phyloP scores from a whole-genome alignment of 2,888 invertebrate genomes.

The Drosophila pseudotakahashii region DNA sequence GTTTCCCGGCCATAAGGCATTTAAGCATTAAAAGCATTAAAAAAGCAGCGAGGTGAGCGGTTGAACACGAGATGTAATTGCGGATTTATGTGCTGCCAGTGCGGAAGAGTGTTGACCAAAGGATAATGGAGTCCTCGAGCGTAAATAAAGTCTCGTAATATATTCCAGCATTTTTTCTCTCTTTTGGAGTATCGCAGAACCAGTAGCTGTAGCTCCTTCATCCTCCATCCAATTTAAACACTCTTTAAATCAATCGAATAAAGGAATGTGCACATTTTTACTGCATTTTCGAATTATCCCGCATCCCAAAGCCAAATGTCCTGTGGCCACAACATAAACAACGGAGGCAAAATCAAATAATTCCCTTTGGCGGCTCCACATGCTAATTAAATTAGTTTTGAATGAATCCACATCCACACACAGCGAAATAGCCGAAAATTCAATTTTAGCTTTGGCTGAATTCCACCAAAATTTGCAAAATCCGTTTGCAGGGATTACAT shows the following conservation, averaged over 20 bases:
- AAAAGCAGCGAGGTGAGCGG: slow-evolving; percentile 9
- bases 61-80: slow-evolving; percentile 51
- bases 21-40: slow-evolving; percentile 45
- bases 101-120: slow-evolving; percentile 53
- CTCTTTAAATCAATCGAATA: slow-evolving; percentile 32
- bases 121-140: slow-evolving; percentile 42
- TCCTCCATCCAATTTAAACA: slow-evolving; percentile 18
- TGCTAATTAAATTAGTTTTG: slow-evolving; percentile 66
- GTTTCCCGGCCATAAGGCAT: slow-evolving; percentile 33
- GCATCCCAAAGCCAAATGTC: not conserved
- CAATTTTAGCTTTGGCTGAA: slow-evolving; percentile 47
- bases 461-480: slow-evolving; percentile 33
- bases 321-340: slow-evolving; percentile 27
- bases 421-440: slow-evolving; percentile 50
- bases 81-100: slow-evolving; percentile 57
- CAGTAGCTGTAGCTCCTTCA: too few species aligned
- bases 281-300: slow-evolving; percentile 6
- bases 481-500: slow-evolving; percentile 44
- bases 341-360: not conserved
- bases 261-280: not conserved
- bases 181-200: not conserved
- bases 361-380: slow-evolving; percentile 8
- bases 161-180: not conserved
- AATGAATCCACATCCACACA: slow-evolving; percentile 45
- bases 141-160: slow-evolving; percentile 20